Base-by-base conservation (phyloP, 1,140 invertebrate species). In the Caenorhabditis latens region DNA sequence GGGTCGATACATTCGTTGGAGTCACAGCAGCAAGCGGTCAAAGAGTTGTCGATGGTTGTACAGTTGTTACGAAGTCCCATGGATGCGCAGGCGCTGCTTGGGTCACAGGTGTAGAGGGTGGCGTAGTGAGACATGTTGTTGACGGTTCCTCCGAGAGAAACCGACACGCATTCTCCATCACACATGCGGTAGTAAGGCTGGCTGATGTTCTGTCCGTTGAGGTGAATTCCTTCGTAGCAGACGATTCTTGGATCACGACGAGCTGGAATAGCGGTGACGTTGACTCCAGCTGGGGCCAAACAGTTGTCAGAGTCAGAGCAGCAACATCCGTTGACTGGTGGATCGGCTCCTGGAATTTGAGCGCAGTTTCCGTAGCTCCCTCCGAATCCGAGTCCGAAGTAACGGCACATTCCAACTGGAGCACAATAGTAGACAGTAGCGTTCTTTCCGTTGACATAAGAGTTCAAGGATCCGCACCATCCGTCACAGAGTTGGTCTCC, bases 1-100 rank as follows among this genome's bases (percentile, higher is more conserved):
- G 75, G 67, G 42, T 88, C 87, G 48, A 85, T 88, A 57, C 87
- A 88, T 11, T 71, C 71, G 58, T 88, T 79, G 19, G 61, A 85
- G 65, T 88, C 87, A 53, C 87, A 88, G 83, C 87, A 88, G 85
- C 87, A 88, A 57, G 83, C 46, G 16, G 57, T 88, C 42, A 88
- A 19, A 55, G 79, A 61, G 40, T 71, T 71, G 55, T 85, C 84
- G 24, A 87, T 63, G 71, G 65, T 88, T 2, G 50, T 40, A 24
- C 87, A 88, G 67, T 83, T 58, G 87, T 88, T 88, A 40, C 84
- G 84, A 58, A 88, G 87, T 57, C 84, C 84, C 67, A 88, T 61
- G 63, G 85, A 88, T 40, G 58, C 53, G 65, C 87, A 88, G 42
- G 86, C 61, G 8, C 46, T 53, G 43, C 46, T 48, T 79, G 86